Evolutionary conservation across 2,797 vertebrate species (phyloP).

Genomic region (Gallinago stenura): DNA sequence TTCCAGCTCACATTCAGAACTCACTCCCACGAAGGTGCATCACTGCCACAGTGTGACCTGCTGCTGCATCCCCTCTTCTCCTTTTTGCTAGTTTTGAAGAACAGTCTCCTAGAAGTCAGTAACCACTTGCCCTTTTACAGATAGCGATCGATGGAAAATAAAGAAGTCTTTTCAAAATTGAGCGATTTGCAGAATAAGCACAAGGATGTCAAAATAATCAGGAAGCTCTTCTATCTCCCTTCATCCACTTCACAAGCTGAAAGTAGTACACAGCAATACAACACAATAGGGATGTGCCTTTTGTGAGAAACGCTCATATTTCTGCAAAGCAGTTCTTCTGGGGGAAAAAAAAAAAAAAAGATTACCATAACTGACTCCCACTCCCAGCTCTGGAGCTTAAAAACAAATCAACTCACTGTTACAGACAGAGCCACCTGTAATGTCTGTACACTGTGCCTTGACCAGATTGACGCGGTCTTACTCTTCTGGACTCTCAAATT

Average conservation of each 20-base stretch:
- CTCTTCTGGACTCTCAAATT: background rate
- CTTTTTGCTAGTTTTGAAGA: background rate
- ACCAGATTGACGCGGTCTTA: background rate
- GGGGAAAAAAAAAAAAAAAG: background rate
- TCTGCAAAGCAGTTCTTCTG: background rate
- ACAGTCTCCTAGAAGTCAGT: background rate
- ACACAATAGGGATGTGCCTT: background rate
- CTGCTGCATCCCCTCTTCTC: background rate
- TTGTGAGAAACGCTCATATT: rapidly evolving
- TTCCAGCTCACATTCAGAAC: background rate
- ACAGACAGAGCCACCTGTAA: background rate
- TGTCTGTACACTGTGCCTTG: background rate
- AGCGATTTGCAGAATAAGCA: background rate
- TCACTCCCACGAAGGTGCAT: rapidly evolving
- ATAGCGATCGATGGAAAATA: rapidly evolving
- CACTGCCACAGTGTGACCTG: background rate
- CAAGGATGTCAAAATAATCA: background rate
- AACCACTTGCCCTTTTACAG: background rate
- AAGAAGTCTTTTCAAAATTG: background rate
- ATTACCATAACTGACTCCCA: background rate
- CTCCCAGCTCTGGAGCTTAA: rapidly evolving
- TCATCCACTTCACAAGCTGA: background rate
- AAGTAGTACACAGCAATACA: background rate
- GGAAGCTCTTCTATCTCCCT: background rate
- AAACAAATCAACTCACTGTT: background rate